Evolutionary conservation across 2,113 vertebrate genomes (phyloP).

Genomic region (Actenoides lindsayi): DNA sequence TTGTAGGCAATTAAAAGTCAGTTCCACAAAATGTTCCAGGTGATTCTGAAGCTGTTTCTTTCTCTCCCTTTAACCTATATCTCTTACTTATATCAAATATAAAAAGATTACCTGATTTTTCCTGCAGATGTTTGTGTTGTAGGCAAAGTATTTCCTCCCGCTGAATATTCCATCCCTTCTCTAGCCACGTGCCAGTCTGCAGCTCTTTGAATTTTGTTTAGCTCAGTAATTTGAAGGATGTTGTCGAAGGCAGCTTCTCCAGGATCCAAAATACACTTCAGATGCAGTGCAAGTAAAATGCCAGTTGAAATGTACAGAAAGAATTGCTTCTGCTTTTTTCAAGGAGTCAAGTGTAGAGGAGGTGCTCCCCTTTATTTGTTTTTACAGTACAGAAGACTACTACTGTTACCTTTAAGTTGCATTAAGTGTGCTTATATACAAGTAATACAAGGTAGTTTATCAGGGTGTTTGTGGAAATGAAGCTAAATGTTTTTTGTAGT

Average conservation of each 20-base stretch:
- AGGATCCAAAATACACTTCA: background rate
- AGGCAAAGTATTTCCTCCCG: background rate
- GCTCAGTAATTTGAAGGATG: background rate
- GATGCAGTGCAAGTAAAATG: background rate
- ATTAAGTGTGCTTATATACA: background rate
- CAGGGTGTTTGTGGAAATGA: background rate
- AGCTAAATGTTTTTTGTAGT: background rate
- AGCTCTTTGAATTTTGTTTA: background rate
- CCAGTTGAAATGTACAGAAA: background rate
- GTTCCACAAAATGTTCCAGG: background rate
- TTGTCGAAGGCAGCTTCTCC: background rate
- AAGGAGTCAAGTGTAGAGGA: background rate
- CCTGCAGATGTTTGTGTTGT: background rate
- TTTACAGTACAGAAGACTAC: background rate
- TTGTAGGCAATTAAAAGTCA: background rate
- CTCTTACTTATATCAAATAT: background rate
- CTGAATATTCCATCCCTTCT: background rate
- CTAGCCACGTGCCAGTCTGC: background rate
- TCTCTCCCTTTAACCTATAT: background rate
- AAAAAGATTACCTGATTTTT: background rate
- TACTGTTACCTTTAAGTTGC: background rate
- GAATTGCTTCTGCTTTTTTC: background rate
- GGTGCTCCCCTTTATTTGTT: background rate
- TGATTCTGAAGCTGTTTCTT: background rate
- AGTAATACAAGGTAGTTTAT: background rate